These are phyloP conservation scores for Pangasius djambal DNA, from an alignment of 2,797 vertebrate genomes.

Conservation along the genomic window DNA sequence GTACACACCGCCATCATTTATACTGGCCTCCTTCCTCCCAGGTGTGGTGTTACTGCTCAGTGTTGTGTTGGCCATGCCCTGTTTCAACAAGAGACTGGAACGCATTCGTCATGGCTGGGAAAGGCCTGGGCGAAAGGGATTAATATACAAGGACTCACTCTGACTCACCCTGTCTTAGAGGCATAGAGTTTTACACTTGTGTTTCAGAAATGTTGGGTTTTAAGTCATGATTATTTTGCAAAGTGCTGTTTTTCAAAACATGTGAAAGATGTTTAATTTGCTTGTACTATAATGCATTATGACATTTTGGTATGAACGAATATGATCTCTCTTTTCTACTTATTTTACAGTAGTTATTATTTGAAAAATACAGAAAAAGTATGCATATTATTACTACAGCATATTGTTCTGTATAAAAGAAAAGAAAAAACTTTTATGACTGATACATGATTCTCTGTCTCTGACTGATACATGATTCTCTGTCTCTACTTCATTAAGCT, in stretches of 20 bases:
- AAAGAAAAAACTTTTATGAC: not conserved
- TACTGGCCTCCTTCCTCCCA: constrained; percentile 82
- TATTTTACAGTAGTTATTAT: not conserved
- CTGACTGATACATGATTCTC: not conserved
- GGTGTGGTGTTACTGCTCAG: constrained; percentile 79
- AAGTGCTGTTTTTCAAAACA: not conserved
- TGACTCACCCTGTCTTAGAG: constrained; percentile 2
- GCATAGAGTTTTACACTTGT: not conserved
- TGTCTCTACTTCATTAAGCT: not conserved
- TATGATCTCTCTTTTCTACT: not conserved
- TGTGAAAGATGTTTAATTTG: not conserved
- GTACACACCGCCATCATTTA: constrained; percentile 86
- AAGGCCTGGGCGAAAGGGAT: constrained; percentile 30
- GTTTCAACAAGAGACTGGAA: constrained; percentile 76
- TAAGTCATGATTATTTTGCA: not conserved
- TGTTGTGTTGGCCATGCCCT: constrained; percentile 78
- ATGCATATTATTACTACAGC: not conserved
- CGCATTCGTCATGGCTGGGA: constrained; percentile 85
- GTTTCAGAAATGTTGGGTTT: not conserved
- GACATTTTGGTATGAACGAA: not conserved
- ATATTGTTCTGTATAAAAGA: not conserved
- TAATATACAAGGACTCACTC: constrained; percentile 9
- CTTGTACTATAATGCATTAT: not conserved
- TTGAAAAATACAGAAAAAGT: not conserved
- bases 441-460: not conserved